Percentiles rank a stretch among this genome's conserved stretches.
These are phyloP conservation scores for Chelmon rostratus DNA, from an alignment of 2,797 vertebrate genomes.

Conservation along the genomic window DNA sequence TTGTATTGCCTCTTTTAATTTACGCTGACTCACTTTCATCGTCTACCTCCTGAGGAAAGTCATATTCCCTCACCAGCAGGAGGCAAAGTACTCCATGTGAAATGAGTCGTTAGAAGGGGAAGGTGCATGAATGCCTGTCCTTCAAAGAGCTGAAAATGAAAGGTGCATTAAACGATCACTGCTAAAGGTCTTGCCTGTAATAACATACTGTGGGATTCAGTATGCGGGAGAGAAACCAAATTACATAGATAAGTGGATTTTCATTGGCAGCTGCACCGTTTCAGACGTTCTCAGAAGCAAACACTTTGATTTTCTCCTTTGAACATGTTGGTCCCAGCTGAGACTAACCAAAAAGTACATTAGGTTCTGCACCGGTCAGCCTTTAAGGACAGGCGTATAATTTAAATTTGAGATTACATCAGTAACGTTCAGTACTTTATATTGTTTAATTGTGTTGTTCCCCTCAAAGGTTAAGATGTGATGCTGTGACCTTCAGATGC, in stretches of 20 bases:
- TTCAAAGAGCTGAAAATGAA: slow-evolving; percentile 60
- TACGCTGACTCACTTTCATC: background rate
- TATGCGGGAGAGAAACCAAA: slow-evolving; percentile 36
- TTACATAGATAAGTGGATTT: slow-evolving; percentile 40
- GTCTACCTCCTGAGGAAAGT: background rate
- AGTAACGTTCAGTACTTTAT: slow-evolving; percentile 4
- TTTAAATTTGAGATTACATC: slow-evolving; percentile 26
- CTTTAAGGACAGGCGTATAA: slow-evolving; percentile 18
- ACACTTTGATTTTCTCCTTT: slow-evolving; percentile 70
- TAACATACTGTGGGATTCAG: slow-evolving; percentile 17
- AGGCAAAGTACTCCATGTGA: slow-evolving; percentile 30
- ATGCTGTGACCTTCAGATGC: slow-evolving; percentile 24
- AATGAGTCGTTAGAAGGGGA: slow-evolving; percentile 36
- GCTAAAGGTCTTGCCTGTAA: slow-evolving; percentile 61
- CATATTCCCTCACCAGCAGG: slow-evolving; percentile 14
- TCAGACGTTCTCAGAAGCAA: slow-evolving; percentile 48
- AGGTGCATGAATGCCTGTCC: slow-evolving; percentile 25
- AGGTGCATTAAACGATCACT: slow-evolving; percentile 32
- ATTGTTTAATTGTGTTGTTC: background rate
- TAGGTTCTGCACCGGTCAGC: background rate
- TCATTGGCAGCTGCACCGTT: slow-evolving; percentile 27
- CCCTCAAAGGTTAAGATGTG: slow-evolving; percentile 15
- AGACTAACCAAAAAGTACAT: slow-evolving; percentile 25
- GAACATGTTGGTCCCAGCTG: slow-evolving; percentile 40
- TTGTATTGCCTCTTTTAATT: slow-evolving; percentile 1